phyloP scores from a whole-genome alignment of 2,888 invertebrate genomes.

The Cantharis rustica region DNA sequence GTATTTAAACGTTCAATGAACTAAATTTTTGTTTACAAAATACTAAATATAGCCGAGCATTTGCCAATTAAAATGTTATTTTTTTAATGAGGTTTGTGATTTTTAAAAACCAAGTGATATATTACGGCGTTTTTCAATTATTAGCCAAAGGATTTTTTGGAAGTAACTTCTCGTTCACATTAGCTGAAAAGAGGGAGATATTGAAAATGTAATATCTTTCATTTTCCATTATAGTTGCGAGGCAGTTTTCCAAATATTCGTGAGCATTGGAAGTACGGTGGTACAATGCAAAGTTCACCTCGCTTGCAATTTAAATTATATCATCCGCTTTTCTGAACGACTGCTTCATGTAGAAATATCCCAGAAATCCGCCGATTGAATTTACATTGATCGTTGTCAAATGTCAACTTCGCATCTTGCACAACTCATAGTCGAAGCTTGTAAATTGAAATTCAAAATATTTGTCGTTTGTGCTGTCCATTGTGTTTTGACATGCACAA shows the following conservation, averaged over 20 bases:
- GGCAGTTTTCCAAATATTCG: conserved; percentile 10
- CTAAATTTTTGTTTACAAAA: neutral
- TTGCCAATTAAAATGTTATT: neutral
- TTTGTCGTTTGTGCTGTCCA: conserved; percentile 14
- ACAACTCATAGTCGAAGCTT: conserved; percentile 27
- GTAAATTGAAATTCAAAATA: conserved; percentile 27
- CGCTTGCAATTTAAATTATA: neutral
- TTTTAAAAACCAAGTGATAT: neutral
- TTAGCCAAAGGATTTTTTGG: neutral
- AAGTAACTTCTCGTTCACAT: neutral
- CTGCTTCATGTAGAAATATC: conserved; percentile 17
- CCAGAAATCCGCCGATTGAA: conserved; percentile 36
- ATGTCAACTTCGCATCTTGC: conserved; percentile 36
- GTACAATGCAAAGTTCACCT: conserved; percentile 2
- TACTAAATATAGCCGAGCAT: neutral
- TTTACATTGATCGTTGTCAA: conserved; percentile 39
- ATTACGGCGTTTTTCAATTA: neutral
- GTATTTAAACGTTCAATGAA: neutral
- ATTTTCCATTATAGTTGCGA: conserved; percentile 9
- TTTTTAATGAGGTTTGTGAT: neutral
- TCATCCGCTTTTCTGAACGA: conserved; percentile 5
- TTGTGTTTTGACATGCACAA: conserved; percentile 7
- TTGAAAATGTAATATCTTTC: conserved; percentile 10
- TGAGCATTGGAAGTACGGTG: neutral
- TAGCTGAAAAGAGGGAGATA: neutral